Base-by-base conservation (phyloP, 2,888 invertebrate genomes). In the Hypolimnas misippus region DNA sequence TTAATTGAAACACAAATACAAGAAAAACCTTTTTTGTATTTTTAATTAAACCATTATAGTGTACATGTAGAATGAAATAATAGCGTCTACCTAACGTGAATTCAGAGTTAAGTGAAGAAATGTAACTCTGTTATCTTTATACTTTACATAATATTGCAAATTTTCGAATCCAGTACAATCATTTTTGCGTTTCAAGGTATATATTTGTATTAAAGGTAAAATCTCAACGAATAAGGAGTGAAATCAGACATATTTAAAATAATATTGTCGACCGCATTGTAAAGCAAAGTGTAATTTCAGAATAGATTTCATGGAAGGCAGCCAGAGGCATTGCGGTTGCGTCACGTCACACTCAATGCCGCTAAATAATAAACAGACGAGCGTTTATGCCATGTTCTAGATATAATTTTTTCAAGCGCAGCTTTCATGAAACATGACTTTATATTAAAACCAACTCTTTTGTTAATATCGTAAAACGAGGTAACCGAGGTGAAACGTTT, bases 221-320 rank as follows among this genome's bases (percentile, higher is more conserved):
- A 6, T n/a, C 12, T 12, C 12, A 19, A n/a, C 46, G 46, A n/a
- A n/a, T 46, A 21, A 46, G 21, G n/a, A 19, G 46, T 46, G n/a
- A 46, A 46, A 46, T 12, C 21, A 12, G 46, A 10, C 46, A n/a
- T 21, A n/a, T 46, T 21, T 46, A 46, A 46, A 42, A 31, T 51
- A 40, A 58, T 51, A 31, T 33, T 52, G 53, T 51, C 31, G 55
- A 40, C 50, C 31, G 44, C 33, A 51, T 55, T 56, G 46, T 31
- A 42, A 58, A 51, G 51, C 57, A 52, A 50, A 44, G 44, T 52
- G 59, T 63, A 63, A 63, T 63, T 59, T 53, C 63, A 63, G 56
- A 59, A 63, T 63, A 59, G 56, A 55, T 63, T 53, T 63, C 55
- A 63, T 65, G 42, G 49, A 65, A 31, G 31, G 51, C 51, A 31